Evolutionary conservation across 2,888 invertebrate species (phyloP), one percentile per base, ranked within the genome.

Genomic region (Dasypolia templi): DNA sequence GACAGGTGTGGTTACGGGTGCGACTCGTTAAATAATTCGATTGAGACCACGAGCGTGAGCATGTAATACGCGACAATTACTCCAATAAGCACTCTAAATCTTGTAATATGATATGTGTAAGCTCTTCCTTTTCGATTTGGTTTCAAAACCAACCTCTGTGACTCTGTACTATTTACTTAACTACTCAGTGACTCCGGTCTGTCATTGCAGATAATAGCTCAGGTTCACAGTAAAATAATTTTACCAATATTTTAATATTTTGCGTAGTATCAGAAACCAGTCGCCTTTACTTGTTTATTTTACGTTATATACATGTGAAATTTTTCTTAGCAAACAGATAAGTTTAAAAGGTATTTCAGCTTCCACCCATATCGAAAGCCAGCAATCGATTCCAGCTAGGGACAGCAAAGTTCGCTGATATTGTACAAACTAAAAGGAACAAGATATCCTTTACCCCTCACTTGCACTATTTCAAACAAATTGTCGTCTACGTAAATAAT

Each of bases 1-100:
- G 72, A 75, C 72, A 77, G 76, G 76, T 79, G 78, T 70, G 76
- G 74, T 73, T 69, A 58, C 68, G 35, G 51, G 59, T 72, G 72
- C 35, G n/a, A 58, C 62, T 46, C 67, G 64, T 81, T 83, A 55
- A 79, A 72, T 74, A 64, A 77, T 70, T 82, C 63, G 65, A 73
- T 76, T 70, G 55, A 59, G 26, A 75, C 44, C 51, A 61, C 49
- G 59, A 68, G 72, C 62, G 58, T 72, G 46, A 72, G 44, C 64
- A 62, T 72, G 68, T 78, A 81, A 69, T 84, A 72, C 61, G 35
- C 42, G 53, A 70, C 62, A 59, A 55, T 79, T 64, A 71, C 35
- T 73, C 29, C 55, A 61, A 32, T 63, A 66, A 66, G 29, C 70
- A 29, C 6, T 61, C 46, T 46, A 53, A 66, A 75, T 67, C 35